These are phyloP conservation scores for Muscicapa adusta DNA, from an alignment of 2,113 vertebrate species.

Conservation along the genomic window DNA sequence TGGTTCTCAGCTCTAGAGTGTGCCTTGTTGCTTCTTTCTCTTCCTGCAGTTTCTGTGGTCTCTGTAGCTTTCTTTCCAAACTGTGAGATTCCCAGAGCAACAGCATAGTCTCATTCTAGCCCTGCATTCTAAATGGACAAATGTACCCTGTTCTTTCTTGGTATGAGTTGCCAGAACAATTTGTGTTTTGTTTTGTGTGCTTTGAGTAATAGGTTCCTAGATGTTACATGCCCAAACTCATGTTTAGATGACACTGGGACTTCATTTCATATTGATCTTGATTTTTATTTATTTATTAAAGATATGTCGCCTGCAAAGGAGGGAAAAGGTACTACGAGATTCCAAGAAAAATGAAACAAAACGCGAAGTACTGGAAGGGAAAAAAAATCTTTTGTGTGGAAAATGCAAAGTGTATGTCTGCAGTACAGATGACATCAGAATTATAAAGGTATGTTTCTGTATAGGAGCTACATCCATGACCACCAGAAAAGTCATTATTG, in stretches of 20 bases:
- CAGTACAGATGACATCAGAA: constrained; percentile 64
- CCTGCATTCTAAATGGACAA: neutral
- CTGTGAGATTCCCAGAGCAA: neutral
- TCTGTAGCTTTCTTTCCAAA: neutral
- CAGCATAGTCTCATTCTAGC: neutral
- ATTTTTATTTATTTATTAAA: constrained; percentile 2
- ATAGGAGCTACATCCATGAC: neutral
- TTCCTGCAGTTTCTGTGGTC: neutral
- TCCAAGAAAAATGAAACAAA: neutral
- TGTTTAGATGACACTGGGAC: neutral
- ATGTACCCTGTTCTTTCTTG: neutral
- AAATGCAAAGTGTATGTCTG: constrained; percentile 71
- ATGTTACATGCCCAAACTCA: neutral
- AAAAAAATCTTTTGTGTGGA: constrained; percentile 62
- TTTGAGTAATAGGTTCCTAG: neutral
- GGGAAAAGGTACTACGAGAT: constrained; percentile 62
- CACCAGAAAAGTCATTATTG: neutral
- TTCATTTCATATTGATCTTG: neutral
- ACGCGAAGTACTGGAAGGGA: neutral
- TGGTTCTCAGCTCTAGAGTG: neutral
- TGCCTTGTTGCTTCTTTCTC: neutral
- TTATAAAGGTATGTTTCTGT: constrained; percentile 62
- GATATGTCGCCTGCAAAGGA: constrained; percentile 52
- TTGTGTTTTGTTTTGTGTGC: neutral
- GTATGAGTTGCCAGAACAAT: neutral